phyloP scores from a whole-genome alignment of 1,140 invertebrate species.

The Drosophila quadrilineata region DNA sequence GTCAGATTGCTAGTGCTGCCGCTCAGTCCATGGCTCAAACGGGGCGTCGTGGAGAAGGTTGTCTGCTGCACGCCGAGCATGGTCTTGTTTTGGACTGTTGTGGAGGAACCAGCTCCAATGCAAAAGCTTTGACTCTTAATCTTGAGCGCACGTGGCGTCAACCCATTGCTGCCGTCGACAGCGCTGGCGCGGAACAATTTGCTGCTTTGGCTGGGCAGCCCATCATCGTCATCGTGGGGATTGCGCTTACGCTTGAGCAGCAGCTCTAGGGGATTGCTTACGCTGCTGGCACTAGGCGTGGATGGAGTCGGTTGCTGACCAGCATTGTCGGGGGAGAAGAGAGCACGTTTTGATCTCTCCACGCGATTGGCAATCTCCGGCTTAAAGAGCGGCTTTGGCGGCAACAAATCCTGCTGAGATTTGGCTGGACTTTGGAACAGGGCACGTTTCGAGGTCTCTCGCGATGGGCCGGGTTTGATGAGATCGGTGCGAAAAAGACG shows the following conservation, averaged over 20 bases:
- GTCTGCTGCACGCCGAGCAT: neutral
- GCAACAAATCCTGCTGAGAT: constrained; percentile 52
- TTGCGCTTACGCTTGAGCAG: constrained; percentile 68
- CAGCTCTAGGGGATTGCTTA: constrained; percentile 60
- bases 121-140: constrained; percentile 80
- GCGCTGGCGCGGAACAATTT: constrained; percentile 58
- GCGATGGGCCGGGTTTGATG: constrained; percentile 63
- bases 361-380: constrained; percentile 76
- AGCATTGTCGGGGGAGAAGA: constrained; percentile 81
- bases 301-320: constrained; percentile 8
- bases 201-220: constrained; percentile 65
- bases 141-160: constrained; percentile 73
- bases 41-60: constrained; percentile 1
- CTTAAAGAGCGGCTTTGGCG: constrained; percentile 60
- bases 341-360: constrained; percentile 83
- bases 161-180: constrained; percentile 39
- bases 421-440: constrained; percentile 85
- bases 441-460: constrained; percentile 83
- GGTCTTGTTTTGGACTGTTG: constrained; percentile 18
- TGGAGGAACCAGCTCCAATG: constrained; percentile 79
- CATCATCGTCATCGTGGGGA: constrained; percentile 62
- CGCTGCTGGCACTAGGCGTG: constrained; percentile 10
- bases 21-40: constrained; percentile 37
- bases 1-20: constrained; percentile 46
- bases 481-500: constrained; percentile 68